Percentiles rank a stretch among this genome's conserved stretches.
Conservation (phyloP, 92 coral and sea anemone species). For the Muricea muricata region DNA sequence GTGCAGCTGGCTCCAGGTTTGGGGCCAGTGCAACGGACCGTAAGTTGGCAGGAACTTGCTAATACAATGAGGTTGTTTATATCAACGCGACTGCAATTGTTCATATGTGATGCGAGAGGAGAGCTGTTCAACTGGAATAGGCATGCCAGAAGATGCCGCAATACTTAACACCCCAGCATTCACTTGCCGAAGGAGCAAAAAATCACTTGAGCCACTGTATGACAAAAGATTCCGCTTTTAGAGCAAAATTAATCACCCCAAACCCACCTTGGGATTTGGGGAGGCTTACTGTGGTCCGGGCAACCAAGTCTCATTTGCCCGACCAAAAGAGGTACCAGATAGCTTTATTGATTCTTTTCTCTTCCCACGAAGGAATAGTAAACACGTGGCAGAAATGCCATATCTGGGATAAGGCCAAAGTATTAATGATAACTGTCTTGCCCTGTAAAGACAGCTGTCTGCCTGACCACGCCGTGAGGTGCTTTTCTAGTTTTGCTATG, state of each 20-base stretch:
- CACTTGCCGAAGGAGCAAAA: neutral
- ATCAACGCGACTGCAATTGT: neutral
- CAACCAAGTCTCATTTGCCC: conserved; percentile 17
- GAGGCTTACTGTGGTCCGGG: neutral
- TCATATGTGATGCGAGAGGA: neutral
- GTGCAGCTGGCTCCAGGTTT: conserved; percentile 26
- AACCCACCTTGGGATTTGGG: conserved; percentile 31
- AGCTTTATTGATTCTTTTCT: neutral
- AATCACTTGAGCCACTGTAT: neutral
- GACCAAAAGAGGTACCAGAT: neutral
- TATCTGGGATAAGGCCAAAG: conserved; percentile 16
- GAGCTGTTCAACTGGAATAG: too few species aligned
- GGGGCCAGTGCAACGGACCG: conserved; percentile 16
- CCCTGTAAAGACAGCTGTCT: conserved; percentile 46
- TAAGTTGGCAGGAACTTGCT: too few species aligned
- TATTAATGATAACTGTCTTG: conserved; percentile 37
- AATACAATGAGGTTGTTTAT: conserved; percentile 22
- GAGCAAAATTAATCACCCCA: neutral
- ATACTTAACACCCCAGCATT: too few species aligned
- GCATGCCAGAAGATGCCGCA: neutral
- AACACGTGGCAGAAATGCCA: conserved; percentile 22
- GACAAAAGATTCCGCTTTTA: neutral
- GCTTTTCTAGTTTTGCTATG: conserved; percentile 15
- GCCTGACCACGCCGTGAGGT: conserved; percentile 15
- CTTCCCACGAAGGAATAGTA: neutral